Conservation (phyloP, 2,797 vertebrate genomes). For the Diplodus sargus region DNA sequence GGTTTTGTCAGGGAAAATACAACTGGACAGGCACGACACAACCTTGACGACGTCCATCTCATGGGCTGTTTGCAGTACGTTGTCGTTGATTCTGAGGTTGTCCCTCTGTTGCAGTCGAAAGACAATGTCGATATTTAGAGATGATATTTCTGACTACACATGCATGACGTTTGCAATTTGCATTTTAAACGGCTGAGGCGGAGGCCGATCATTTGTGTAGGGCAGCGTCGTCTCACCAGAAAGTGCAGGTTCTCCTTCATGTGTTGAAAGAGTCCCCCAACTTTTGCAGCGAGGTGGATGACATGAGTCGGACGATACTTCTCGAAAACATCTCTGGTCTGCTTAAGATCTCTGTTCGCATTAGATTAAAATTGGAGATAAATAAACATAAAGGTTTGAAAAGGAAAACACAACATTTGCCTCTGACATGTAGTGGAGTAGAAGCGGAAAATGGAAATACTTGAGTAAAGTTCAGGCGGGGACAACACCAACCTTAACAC, state of each 20-base stretch:
- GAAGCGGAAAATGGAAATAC: no score
- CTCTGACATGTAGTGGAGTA: no score
- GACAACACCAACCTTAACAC: no score
- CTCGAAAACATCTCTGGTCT: slow-evolving; percentile 88
- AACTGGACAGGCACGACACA: no score
- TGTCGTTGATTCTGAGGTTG: slow-evolving; percentile 72
- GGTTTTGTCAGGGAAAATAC: slow-evolving; percentile 75
- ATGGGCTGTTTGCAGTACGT: no score
- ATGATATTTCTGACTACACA: background rate
- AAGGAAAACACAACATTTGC: no score
- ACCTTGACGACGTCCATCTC: no score
- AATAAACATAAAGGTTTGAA: background rate
- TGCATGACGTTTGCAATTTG: no score
- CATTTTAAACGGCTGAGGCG: background rate
- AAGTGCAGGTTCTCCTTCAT: slow-evolving; percentile 91
- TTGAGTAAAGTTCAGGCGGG: no score
- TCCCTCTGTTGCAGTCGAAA: slow-evolving; percentile 81
- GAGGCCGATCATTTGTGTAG: no score
- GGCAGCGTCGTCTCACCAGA: slow-evolving; percentile 82
- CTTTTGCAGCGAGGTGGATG: slow-evolving; percentile 92
- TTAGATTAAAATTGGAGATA: background rate
- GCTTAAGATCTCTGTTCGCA: slow-evolving; percentile 42
- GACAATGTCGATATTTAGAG: background rate
- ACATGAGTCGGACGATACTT: slow-evolving; percentile 88
- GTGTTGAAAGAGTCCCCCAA: slow-evolving; percentile 91